Conservation (phyloP, 2,797 vertebrate species). For the Enoplosus armatus region DNA sequence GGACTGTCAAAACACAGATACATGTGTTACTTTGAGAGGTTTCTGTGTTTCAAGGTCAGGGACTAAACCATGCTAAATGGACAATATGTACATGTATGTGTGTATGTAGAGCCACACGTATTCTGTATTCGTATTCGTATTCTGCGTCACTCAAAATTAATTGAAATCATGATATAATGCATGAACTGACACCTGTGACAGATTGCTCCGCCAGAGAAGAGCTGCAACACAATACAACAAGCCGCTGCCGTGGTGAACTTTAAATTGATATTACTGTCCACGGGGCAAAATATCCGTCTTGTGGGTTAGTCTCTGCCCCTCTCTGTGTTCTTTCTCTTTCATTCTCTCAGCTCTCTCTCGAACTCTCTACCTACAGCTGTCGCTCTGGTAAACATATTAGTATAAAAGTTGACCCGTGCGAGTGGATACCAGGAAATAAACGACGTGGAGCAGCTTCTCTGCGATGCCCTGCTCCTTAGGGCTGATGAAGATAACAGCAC, state of each 20-base stretch:
- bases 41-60: slow-evolving; percentile 22
- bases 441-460: slow-evolving; percentile 36
- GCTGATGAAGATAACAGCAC: slow-evolving; percentile 70
- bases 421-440: slow-evolving; percentile 48
- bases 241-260: slow-evolving; percentile 46
- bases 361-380: slow-evolving; percentile 47
- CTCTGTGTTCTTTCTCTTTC: slow-evolving; percentile 28
- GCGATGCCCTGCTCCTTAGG: slow-evolving; percentile 45
- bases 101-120: neutral
- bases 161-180: neutral
- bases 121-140: no score
- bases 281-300: slow-evolving; percentile 53
- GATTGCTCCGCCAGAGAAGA: neutral
- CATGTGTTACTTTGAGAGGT: slow-evolving; percentile 8
- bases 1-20: slow-evolving; percentile 38
- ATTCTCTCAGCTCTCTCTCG: slow-evolving; percentile 25
- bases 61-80: slow-evolving; percentile 9
- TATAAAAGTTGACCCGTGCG: slow-evolving; percentile 56
- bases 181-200: slow-evolving; percentile 30
- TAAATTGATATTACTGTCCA: slow-evolving; percentile 69
- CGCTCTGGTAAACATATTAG: slow-evolving; percentile 28
- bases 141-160: slow-evolving; percentile 10
- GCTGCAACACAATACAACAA: slow-evolving; percentile 37
- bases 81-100: neutral
- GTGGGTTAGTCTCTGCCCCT: slow-evolving; percentile 29